Base-by-base conservation (phyloP, 1,140 invertebrate genomes). In the Megathymus violae region DNA sequence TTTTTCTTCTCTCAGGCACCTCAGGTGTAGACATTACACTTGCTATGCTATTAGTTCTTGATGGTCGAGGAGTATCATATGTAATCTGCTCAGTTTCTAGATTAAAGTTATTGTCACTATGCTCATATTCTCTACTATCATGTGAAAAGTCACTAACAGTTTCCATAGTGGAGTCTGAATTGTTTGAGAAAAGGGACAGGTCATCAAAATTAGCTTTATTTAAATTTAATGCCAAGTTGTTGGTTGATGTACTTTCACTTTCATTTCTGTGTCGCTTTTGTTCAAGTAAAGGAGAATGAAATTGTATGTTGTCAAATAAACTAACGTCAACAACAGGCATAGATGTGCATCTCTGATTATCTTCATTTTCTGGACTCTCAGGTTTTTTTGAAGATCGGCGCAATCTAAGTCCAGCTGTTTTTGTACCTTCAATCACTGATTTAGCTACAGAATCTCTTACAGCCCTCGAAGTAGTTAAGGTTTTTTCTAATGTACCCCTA, bases 281-380 rank as follows among this genome's bases (percentile, higher is more conserved):
- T 69, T 89, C 85, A 15, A 85, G 46, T 13, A 87, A 62, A 11
- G 88, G 88, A 14, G 85, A 89, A 54, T 89, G 78, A 64, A 89
- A 89, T 52, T 89, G 87, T 56, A 89, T 87, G 48, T 88, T 89
- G 38, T 89, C 84, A 77, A 89, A 89, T 6, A 89, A 64, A 64
- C 78, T 81, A 1, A 88, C 79, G 79, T 89, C 87, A n/a, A 80
- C 80, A 9, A 62, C 75, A 17, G 87, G 85, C 85, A 89, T 82
- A 11, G 87, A 89, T 10, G 74, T 72, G 71, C 80, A 83, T 51
- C 82, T 83, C 38, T 80, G 78, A 9, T 48, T n/a, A 11, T 86
- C 76, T 17, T 63, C 63, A 17, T 77, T 68, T 14, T 74, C 74
- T 16, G 16, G 43, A 60, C 38, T 67, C 4, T 83, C 80, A 15